Evolutionary conservation across 2,888 invertebrate species (phyloP).

Genomic region (Drosophila koepferae): DNA sequence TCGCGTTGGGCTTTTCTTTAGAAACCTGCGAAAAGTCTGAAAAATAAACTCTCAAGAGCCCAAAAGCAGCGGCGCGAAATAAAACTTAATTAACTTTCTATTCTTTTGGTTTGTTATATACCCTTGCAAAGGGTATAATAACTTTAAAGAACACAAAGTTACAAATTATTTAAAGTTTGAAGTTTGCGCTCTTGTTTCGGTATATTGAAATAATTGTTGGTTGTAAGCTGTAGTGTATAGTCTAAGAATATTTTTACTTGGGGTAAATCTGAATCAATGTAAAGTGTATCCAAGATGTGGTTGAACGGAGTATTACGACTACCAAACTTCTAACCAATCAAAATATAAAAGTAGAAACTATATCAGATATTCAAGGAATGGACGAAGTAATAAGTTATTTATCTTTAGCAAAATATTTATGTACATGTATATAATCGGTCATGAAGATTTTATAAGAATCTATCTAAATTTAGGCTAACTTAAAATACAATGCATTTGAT

Average conservation of each 20-base stretch:
- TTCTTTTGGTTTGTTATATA: conserved; percentile 45
- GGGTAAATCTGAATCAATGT: too few relatives aligned
- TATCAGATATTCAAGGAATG: too few relatives aligned
- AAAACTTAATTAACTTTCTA: conserved; percentile 79
- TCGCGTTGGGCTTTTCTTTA: conserved; percentile 70
- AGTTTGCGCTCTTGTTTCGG: not conserved
- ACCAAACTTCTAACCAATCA: too few relatives aligned
- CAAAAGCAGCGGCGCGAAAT: conserved; percentile 44
- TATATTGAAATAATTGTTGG: not conserved
- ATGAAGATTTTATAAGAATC: not conserved
- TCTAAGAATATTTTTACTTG: too few relatives aligned
- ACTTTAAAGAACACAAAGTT: not conserved
- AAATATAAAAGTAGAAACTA: too few relatives aligned
- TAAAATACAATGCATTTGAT: not conserved
- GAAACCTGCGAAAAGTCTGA: conserved; percentile 50
- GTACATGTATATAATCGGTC: too few relatives aligned
- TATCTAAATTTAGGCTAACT: not conserved
- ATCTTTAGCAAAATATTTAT: too few relatives aligned
- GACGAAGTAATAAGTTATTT: too few relatives aligned
- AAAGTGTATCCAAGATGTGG: too few relatives aligned
- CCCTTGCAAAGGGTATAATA: not conserved
- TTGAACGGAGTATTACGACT: too few relatives aligned
- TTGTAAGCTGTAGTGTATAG: too few relatives aligned
- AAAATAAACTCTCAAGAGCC: conserved; percentile 48
- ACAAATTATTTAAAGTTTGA: not conserved